These are phyloP conservation scores for Aegithalos caudatus DNA, from an alignment of 2,113 vertebrate genomes.

Conservation along the genomic window DNA sequence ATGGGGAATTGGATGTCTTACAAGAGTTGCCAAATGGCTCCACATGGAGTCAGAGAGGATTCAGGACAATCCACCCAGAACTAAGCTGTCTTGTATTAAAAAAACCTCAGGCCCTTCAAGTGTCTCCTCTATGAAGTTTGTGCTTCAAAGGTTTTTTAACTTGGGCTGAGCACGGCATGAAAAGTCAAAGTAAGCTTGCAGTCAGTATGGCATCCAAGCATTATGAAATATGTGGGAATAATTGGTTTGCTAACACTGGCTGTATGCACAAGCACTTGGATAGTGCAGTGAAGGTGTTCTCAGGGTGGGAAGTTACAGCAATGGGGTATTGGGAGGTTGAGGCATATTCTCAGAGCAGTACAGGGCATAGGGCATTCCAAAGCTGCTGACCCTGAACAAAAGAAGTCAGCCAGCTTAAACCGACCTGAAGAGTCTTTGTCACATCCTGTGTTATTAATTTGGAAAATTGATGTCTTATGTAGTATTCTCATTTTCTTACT, in stretches of 20 bases:
- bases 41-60: background rate
- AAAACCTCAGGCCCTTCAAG: background rate
- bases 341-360: background rate
- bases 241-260: background rate
- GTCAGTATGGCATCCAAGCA: background rate
- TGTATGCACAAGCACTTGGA: background rate
- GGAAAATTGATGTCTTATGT: background rate
- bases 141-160: background rate
- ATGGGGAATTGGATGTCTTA: background rate
- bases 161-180: background rate
- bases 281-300: background rate
- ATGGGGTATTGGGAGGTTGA: accelerated
- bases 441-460: background rate
- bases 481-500: background rate
- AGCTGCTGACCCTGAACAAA: background rate
- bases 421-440: background rate
- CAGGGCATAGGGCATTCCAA: background rate
- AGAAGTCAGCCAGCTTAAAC: background rate
- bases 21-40: background rate
- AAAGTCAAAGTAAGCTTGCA: background rate
- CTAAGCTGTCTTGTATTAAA: background rate
- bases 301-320: background rate
- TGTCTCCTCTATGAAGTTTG: background rate
- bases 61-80: background rate
- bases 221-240: background rate